phyloP scores from a whole-genome alignment of 1,140 invertebrate genomes.

The Formica exsecta region DNA sequence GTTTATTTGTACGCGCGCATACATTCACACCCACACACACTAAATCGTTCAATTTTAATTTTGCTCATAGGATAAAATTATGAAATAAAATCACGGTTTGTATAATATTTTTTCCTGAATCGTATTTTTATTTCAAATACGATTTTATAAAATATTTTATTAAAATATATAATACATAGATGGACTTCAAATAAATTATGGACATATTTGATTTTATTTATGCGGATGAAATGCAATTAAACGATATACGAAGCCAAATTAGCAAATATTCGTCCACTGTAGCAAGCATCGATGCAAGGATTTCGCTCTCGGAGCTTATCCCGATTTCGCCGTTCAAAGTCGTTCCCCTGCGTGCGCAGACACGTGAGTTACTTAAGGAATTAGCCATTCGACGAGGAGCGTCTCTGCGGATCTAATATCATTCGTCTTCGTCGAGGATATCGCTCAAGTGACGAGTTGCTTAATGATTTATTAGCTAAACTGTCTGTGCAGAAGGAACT shows the following conservation, averaged over 20 bases:
- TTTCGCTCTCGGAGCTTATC: slow-evolving; percentile 47
- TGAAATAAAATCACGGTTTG: neutral
- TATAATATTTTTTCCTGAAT: neutral
- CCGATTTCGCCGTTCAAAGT: slow-evolving; percentile 33
- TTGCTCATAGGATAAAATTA: neutral
- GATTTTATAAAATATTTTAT: too few species aligned
- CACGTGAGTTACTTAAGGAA: slow-evolving; percentile 51
- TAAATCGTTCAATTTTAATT: neutral
- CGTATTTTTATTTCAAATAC: too few species aligned
- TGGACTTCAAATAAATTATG: too few species aligned
- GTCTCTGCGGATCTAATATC: slow-evolving; percentile 62
- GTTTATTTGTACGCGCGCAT: neutral
- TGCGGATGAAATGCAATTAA: neutral
- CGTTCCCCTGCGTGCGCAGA: slow-evolving; percentile 28
- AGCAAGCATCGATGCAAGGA: neutral
- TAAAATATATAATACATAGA: too few species aligned
- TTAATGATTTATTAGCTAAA: slow-evolving; percentile 67
- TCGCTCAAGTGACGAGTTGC: slow-evolving; percentile 38
- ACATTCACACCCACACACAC: too few species aligned
- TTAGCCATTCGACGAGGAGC: slow-evolving; percentile 47
- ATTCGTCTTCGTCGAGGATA: slow-evolving; percentile 54
- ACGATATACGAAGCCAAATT: neutral
- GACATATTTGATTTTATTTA: neutral
- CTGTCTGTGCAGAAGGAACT: slow-evolving; percentile 25
- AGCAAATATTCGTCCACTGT: slow-evolving; percentile 10